Evolutionary conservation across 1,140 invertebrate species (phyloP).

Genomic region (Drosophila navojoa): DNA sequence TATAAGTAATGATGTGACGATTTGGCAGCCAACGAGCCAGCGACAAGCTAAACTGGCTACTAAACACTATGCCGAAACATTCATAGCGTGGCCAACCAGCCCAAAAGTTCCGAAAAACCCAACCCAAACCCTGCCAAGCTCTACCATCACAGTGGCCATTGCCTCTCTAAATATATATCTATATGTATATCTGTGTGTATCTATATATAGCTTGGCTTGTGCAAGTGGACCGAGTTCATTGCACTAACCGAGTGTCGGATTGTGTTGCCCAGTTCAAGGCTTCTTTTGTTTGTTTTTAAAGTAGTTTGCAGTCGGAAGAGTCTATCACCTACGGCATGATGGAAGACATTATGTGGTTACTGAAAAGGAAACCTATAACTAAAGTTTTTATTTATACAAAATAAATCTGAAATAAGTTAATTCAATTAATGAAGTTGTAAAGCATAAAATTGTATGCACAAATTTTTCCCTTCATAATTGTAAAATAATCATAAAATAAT

Average conservation of each 20-base stretch:
- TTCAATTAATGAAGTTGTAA: no score
- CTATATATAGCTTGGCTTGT: slow-evolving; percentile 19
- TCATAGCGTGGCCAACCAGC: slow-evolving; percentile 1
- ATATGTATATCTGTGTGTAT: not conserved
- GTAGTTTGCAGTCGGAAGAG: not conserved
- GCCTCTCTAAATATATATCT: not conserved
- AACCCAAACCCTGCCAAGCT: not conserved
- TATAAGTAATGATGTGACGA: slow-evolving; percentile 82
- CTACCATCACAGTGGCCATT: not conserved
- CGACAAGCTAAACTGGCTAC: slow-evolving; percentile 42
- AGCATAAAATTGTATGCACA: no score
- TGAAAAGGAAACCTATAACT: no score
- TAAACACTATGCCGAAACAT: slow-evolving; percentile 9
- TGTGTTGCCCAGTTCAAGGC: slow-evolving; percentile 49
- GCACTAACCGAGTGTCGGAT: slow-evolving; percentile 26
- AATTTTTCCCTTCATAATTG: no score
- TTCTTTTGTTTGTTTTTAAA: slow-evolving; percentile 43
- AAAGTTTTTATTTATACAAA: no score
- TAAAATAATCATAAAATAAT: no score
- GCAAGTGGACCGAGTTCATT: slow-evolving; percentile 51
- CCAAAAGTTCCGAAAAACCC: no score
- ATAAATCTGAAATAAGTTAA: no score
- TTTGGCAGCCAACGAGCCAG: slow-evolving; percentile 65
- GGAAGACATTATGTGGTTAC: not conserved
- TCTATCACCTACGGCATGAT: not conserved